phyloP scores from a whole-genome alignment of 2,113 vertebrate species.

The Phylloscopus trochiloides region DNA sequence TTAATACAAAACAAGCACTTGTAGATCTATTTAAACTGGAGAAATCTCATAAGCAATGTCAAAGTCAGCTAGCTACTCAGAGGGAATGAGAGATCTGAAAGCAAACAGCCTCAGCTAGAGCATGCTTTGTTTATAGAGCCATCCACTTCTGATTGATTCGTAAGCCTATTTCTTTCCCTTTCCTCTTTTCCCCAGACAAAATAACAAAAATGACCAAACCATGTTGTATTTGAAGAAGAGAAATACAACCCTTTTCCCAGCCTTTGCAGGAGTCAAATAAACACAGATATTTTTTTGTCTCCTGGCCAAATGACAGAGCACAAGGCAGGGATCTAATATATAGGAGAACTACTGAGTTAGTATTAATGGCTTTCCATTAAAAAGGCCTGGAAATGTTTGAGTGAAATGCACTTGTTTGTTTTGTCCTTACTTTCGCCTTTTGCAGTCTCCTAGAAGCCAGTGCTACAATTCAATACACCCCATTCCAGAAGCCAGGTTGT shows the following conservation, averaged over 20 bases:
- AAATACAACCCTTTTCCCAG: neutral
- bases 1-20: neutral
- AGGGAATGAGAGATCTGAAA: neutral
- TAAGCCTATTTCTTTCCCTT: neutral
- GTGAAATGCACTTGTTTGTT: neutral
- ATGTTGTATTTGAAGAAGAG: neutral
- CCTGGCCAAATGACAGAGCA: neutral
- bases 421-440: neutral
- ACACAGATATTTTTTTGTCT: neutral
- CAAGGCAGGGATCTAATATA: neutral
- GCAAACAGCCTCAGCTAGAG: neutral
- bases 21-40: neutral
- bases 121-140: neutral
- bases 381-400: neutral
- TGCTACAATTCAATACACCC: neutral
- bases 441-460: neutral
- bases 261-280: neutral
- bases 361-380: neutral
- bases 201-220: neutral
- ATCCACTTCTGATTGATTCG: neutral
- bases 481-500: neutral
- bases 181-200: neutral
- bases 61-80: neutral
- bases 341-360: neutral
- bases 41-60: neutral